Percentiles rank a stretch among this genome's conserved stretches.
phyloP scores from a whole-genome alignment of 2,113 vertebrate genomes.

The Glareola pratincola region DNA sequence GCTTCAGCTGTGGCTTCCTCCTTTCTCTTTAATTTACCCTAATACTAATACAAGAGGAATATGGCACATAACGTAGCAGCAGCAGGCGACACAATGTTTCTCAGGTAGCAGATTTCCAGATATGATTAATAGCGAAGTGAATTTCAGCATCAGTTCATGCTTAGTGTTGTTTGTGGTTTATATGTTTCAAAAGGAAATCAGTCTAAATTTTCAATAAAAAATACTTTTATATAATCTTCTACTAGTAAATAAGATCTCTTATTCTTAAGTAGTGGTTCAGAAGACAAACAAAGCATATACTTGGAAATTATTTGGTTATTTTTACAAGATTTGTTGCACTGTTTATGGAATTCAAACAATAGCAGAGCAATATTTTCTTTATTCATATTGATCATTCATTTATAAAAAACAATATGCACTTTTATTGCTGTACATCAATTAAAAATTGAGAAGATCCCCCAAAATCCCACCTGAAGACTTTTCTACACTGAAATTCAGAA shows the following conservation, averaged over 20 bases:
- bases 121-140: not conserved
- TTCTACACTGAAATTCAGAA: not conserved
- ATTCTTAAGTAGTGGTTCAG: not conserved
- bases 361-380: not conserved
- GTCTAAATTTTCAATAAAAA: not conserved
- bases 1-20: not conserved
- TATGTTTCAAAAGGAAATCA: not conserved
- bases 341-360: not conserved
- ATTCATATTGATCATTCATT: too few relatives aligned
- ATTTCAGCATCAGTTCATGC: not conserved
- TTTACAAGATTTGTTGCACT: not conserved
- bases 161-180: not conserved
- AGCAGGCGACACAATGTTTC: not conserved
- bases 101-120: not conserved
- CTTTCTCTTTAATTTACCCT: not conserved
- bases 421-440: not conserved
- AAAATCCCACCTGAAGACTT: not conserved
- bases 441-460: not conserved
- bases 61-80: not conserved
- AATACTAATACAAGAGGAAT: not conserved
- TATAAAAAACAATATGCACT: not conserved
- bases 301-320: not conserved
- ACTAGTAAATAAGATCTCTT: not conserved
- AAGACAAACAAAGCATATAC: not conserved
- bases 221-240: not conserved